A percentile compares a stretch with the other conserved stretches of the same genome.
Conservation (phyloP, 2,888 invertebrate genomes). For the Ennomos fuscantarius region DNA sequence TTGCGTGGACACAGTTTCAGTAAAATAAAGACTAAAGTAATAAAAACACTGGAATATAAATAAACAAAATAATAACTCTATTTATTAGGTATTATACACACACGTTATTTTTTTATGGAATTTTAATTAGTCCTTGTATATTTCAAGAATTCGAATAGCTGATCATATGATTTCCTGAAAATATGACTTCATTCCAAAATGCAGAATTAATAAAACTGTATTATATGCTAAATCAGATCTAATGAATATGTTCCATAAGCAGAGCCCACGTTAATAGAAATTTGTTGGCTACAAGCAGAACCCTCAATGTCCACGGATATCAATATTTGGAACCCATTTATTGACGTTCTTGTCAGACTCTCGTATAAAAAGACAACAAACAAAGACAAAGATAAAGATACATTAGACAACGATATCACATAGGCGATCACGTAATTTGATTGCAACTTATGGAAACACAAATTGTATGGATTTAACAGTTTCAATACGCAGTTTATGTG, state of each 20-base stretch:
- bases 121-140: constrained; percentile 11
- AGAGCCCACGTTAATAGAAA: no score
- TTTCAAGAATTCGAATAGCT: background rate
- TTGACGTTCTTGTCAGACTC: no score
- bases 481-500: no score
- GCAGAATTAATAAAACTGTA: constrained; percentile 24
- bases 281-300: no score
- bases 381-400: no score
- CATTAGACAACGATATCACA: no score
- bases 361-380: no score
- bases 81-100: constrained; percentile 34
- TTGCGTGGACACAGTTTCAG: constrained; percentile 46
- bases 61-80: constrained; percentile 32
- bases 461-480: no score
- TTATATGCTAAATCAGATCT: constrained; percentile 35
- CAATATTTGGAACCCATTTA: no score
- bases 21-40: constrained; percentile 35
- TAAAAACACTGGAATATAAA: constrained; percentile 33
- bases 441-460: no score
- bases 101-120: constrained; percentile 18
- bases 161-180: background rate
- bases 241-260: constrained; percentile 15
- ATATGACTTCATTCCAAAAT: constrained; percentile 14
- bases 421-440: no score
- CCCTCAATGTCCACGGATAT: no score